These are phyloP conservation scores for Dermochelys coriacea DNA, from an alignment of 2,797 vertebrate species.

Conservation along the genomic window DNA sequence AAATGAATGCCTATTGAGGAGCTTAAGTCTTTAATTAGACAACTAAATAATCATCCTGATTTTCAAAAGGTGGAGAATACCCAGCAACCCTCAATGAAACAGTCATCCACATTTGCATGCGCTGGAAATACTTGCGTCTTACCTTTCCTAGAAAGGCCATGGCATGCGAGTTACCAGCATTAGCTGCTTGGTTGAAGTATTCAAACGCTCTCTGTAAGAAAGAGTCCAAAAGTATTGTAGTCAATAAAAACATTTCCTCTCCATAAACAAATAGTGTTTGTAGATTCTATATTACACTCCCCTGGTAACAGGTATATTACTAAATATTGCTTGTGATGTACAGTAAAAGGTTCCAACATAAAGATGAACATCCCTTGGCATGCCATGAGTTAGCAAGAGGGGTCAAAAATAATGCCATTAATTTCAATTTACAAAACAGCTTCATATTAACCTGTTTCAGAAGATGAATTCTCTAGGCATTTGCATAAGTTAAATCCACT, in stretches of 20 bases:
- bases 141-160: constrained; percentile 99
- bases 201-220: constrained; percentile 93
- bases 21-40: not conserved
- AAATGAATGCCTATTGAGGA: not conserved
- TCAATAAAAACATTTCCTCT: not conserved
- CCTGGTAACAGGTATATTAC: not conserved
- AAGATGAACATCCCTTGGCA: not conserved
- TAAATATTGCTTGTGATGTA: not conserved
- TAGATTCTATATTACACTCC: not conserved
- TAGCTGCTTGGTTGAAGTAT: constrained; percentile 98
- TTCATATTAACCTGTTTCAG: not conserved
- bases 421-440: not conserved
- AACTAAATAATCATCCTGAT: not conserved
- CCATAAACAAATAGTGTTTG: not conserved
- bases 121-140: not conserved
- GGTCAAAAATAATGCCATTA: not conserved
- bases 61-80: not conserved
- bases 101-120: not conserved
- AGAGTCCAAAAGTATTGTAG: constrained; percentile 36
- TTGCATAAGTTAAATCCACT: not conserved
- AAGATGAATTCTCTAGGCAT: not conserved
- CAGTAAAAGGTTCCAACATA: not conserved
- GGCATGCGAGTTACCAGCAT: constrained; percentile 96
- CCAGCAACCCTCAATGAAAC: not conserved
- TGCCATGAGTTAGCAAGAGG: not conserved